phyloP scores from a whole-genome alignment of 2,888 invertebrate species.

The Gymnocheta viridis region DNA sequence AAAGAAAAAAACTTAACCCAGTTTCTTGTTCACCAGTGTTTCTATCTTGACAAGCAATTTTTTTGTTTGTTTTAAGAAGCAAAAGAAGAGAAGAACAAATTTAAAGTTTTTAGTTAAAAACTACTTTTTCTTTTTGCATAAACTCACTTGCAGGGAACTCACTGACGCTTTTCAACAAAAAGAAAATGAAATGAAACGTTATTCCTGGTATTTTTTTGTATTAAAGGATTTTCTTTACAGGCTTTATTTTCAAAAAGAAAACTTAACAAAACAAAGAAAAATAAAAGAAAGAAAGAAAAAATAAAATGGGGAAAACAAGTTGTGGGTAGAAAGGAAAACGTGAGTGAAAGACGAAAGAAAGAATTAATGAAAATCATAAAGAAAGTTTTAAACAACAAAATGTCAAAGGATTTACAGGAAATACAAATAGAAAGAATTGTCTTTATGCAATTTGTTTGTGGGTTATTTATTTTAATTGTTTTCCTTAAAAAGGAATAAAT shows the following conservation, averaged over 20 bases:
- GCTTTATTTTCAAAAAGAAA: slow-evolving; percentile 16
- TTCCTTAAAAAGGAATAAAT: background rate
- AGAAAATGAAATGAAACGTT: slow-evolving; percentile 28
- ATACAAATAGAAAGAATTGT: slow-evolving; percentile 32
- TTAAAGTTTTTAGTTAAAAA: slow-evolving; percentile 27
- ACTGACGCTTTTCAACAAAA: slow-evolving; percentile 21
- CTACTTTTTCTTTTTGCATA: slow-evolving; percentile 13
- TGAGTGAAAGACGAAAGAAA: background rate
- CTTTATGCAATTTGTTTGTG: slow-evolving; percentile 5
- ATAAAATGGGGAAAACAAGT: slow-evolving; percentile 10
- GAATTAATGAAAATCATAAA: slow-evolving; percentile 23
- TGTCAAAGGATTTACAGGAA: slow-evolving; percentile 56
- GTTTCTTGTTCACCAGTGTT: slow-evolving; percentile 40
- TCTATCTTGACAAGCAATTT: slow-evolving; percentile 39
- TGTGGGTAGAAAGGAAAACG: background rate
- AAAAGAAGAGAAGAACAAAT: slow-evolving; percentile 11
- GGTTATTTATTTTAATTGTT: slow-evolving; percentile 1
- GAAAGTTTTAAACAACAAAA: slow-evolving; percentile 44
- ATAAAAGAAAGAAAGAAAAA: background rate
- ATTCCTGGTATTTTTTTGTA: background rate
- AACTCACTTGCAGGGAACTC: slow-evolving; percentile 17
- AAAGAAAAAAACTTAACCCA: slow-evolving; percentile 48
- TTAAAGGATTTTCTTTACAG: slow-evolving; percentile 23
- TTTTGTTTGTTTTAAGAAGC: slow-evolving; percentile 2
- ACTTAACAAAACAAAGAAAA: slow-evolving; percentile 5